Conservation (phyloP, 92 coral and sea anemone genomes). For the Porites divaricata region DNA sequence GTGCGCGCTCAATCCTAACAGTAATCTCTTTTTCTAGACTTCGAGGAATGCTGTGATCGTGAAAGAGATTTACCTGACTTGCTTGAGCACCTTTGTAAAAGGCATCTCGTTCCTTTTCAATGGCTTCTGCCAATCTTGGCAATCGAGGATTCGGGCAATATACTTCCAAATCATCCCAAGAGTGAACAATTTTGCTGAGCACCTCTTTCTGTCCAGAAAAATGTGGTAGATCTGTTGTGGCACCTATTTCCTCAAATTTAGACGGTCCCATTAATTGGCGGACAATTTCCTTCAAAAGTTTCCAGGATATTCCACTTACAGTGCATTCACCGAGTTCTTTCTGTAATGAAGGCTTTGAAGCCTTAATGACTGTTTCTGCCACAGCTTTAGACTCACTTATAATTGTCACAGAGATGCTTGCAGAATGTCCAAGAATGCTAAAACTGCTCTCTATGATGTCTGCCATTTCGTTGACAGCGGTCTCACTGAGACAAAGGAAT, state of each 20-base stretch:
- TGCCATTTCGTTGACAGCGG: slow-evolving; percentile 53
- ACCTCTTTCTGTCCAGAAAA: slow-evolving; percentile 48
- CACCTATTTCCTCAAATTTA: slow-evolving; percentile 52
- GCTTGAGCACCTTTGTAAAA: slow-evolving; percentile 1
- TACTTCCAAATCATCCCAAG: slow-evolving; percentile 72
- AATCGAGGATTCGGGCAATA: slow-evolving; percentile 62
- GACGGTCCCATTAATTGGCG: slow-evolving; percentile 61
- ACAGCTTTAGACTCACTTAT: slow-evolving; percentile 46
- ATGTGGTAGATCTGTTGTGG: slow-evolving; percentile 63
- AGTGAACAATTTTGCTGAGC: slow-evolving; percentile 57
- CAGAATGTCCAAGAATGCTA: slow-evolving; percentile 62
- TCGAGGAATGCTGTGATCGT: slow-evolving; percentile 52
- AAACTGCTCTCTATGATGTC: slow-evolving; percentile 66
- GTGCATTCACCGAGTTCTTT: slow-evolving; percentile 53
- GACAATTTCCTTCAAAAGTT: slow-evolving; percentile 45
- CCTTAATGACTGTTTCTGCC: slow-evolving; percentile 25
- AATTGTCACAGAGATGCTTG: slow-evolving; percentile 53
- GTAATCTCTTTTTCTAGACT: slow-evolving; percentile 20
- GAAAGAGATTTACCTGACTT: slow-evolving; percentile 45
- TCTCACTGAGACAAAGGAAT: slow-evolving; percentile 49
- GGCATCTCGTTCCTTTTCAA: slow-evolving; percentile 38
- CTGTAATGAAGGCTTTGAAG: slow-evolving; percentile 20
- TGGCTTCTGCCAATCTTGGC: slow-evolving; percentile 4
- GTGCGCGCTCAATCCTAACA: background rate
- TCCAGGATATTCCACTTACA: slow-evolving; percentile 48